Evolutionary conservation across 2,888 invertebrate species (phyloP).

Genomic region (Lumbricus terrestris): DNA sequence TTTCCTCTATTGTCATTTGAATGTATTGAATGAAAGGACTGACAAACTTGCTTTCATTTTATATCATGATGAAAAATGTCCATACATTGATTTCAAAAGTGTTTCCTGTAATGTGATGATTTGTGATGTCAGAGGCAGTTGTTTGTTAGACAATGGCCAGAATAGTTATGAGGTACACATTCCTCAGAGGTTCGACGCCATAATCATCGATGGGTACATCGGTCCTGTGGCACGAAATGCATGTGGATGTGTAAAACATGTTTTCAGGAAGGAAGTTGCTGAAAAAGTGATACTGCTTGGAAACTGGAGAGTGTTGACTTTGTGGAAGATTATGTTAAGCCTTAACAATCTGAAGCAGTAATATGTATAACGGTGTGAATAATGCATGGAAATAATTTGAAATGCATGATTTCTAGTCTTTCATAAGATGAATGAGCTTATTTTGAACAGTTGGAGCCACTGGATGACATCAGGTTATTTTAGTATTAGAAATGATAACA

Average conservation of each 20-base stretch:
- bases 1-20: background rate
- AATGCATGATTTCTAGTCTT: background rate
- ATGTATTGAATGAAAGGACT: too few species aligned
- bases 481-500: background rate
- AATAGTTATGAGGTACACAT: too few species aligned
- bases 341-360: background rate
- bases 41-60: background rate
- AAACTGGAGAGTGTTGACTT: background rate
- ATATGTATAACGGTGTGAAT: background rate
- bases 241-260: background rate
- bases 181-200: background rate
- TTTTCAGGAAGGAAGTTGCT: background rate
- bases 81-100: background rate
- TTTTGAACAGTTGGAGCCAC: background rate
- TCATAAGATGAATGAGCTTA: background rate
- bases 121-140: background rate
- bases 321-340: background rate
- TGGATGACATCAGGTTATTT: background rate
- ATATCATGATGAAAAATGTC: background rate
- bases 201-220: background rate
- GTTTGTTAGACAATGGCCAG: background rate
- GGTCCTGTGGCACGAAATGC: background rate
- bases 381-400: background rate
- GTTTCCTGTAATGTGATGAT: background rate
- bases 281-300: rapidly evolving